Base-by-base conservation (phyloP, 2,888 invertebrate genomes). In the Sesamia inferens region DNA sequence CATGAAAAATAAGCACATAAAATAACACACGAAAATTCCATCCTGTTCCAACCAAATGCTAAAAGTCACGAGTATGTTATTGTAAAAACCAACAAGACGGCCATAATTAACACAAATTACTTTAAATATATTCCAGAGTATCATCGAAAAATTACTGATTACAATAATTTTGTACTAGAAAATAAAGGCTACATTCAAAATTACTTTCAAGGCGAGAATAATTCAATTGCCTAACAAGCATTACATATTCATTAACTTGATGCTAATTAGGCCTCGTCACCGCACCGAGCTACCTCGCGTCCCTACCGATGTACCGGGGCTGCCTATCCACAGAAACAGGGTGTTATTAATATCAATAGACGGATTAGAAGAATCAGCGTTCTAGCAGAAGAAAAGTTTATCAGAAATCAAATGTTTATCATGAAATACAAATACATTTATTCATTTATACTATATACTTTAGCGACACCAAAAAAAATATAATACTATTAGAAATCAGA, bases 211-310 rank as follows among this genome's bases (percentile, higher is more conserved):
- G 82, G 85, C 72, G 74, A 82, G 81, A 83, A 79, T 90, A 88
- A 91, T 91, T 90, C 82, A 91, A 90, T 91, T 89, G 90, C 79
- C 83, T 84, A 85, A 85, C 83, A 86, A 85, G 87, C 89, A 90
- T 91, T 91, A 91, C 92, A 91, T 92, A 92, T 92, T 92, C 92
- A 92, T 91, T 90, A 92, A 88, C 80, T 88, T 83, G 81, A 89
- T 90, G 90, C 87, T 92, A 92, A 92, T 91, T 90, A 91, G 85
- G 86, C 84, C 79, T 87, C 81, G 68, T 74, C 82, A 81, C 71
- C 84, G 79, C 69, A 44, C 58, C 67, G 11, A 79, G 79, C 58
- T 78, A 75, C 78, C 80, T 74, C 68, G 58, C 68, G n/a, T 62
- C 85, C 74, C 76, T 68, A 71, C 61, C 80, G 55, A 44, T 54